Percentiles rank a stretch among this genome's conserved stretches.
phyloP scores from a whole-genome alignment of 2,888 invertebrate species.

The Cantharis rustica region DNA sequence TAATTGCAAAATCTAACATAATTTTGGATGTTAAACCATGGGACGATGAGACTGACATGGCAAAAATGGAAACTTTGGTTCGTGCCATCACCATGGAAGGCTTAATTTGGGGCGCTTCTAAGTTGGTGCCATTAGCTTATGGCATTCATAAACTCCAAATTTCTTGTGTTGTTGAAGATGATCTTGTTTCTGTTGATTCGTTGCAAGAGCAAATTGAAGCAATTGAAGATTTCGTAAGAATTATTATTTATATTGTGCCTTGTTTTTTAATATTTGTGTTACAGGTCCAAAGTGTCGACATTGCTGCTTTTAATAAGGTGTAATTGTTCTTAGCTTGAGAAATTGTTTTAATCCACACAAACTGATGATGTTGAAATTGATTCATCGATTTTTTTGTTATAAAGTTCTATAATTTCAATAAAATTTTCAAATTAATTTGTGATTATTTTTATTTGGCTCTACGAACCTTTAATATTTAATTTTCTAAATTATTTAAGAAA shows the following conservation, averaged over 20 bases:
- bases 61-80: conserved; percentile 78
- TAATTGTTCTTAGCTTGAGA: conserved; percentile 51
- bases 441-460: background rate
- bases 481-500: too few relatives aligned
- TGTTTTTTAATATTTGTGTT: conserved; percentile 40
- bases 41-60: conserved; percentile 95
- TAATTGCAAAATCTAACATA: conserved; percentile 94
- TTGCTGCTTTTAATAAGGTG: conserved; percentile 95
- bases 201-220: conserved; percentile 85
- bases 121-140: conserved; percentile 88
- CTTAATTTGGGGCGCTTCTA: conserved; percentile 91
- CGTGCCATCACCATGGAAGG: conserved; percentile 82
- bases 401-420: background rate
- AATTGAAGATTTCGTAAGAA: conserved; percentile 77
- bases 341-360: background rate
- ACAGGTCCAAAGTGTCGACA: conserved; percentile 87
- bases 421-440: background rate
- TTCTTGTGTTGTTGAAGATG: conserved; percentile 91
- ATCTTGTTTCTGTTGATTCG: conserved; percentile 90
- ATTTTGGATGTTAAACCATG: conserved; percentile 93
- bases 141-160: conserved; percentile 93
- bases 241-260: background rate
- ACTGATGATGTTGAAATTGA: background rate
- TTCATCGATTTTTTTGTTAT: background rate
- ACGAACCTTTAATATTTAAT: too few relatives aligned